Evolutionary conservation across 1,140 invertebrate genomes (phyloP).

Genomic region (Melitaea cinxia): DNA sequence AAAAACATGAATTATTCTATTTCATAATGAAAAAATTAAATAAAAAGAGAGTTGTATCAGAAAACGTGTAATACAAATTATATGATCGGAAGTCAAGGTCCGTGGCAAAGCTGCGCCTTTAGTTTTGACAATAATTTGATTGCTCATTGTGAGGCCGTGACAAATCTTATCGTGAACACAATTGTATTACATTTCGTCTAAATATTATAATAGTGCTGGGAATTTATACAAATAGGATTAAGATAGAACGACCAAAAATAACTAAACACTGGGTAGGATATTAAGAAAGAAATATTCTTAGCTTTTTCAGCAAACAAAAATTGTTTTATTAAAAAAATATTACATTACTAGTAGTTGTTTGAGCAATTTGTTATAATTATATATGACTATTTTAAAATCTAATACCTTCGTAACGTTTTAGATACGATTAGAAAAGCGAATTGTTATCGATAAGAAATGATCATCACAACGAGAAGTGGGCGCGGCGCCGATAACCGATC

Average conservation of each 20-base stretch:
- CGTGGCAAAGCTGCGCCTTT: constrained; percentile 49
- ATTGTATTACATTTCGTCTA: constrained; percentile 48
- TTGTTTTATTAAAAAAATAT: too few relatives aligned
- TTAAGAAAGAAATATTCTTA: background rate
- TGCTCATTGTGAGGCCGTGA: constrained; percentile 71
- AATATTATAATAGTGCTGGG: constrained; percentile 56
- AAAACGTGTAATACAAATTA: constrained; percentile 13
- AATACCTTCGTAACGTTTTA: constrained; percentile 2
- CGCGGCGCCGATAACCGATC: constrained; percentile 75
- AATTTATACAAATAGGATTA: constrained; percentile 20
- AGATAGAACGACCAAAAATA: background rate
- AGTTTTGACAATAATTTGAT: constrained; percentile 71
- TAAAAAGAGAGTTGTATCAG: background rate
- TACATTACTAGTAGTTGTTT: background rate
- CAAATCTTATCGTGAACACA: constrained; percentile 72
- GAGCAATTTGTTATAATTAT: background rate
- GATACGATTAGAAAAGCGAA: constrained; percentile 25
- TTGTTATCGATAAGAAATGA: constrained; percentile 38
- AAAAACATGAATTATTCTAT: background rate
- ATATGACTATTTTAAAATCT: constrained; percentile 4
- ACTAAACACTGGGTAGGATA: background rate
- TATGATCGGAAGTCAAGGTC: constrained; percentile 52
- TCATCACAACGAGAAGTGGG: constrained; percentile 64
- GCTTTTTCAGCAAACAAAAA: background rate
- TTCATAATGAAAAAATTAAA: background rate